Evolutionary conservation across 1,140 invertebrate species (phyloP).

Genomic region (Drosophila navojoa): DNA sequence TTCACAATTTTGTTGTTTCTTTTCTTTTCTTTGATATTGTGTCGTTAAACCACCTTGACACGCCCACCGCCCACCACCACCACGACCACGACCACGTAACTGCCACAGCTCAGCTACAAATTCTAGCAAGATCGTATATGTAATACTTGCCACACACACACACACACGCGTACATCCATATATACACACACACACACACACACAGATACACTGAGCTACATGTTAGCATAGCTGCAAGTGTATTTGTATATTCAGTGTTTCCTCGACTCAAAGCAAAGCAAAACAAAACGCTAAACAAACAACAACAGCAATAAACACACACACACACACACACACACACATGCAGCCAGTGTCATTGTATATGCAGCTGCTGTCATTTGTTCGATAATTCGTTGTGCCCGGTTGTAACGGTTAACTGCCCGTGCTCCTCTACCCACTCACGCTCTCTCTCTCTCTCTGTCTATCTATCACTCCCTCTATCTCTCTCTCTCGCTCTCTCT

Average conservation of each 20-base stretch:
- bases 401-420: constrained; percentile 36
- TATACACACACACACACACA: constrained; percentile 2
- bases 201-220: neutral
- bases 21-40: constrained; percentile 52
- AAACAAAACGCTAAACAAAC: constrained; percentile 2
- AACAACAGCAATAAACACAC: constrained; percentile 17
- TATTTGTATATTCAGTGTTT: constrained; percentile 34
- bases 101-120: constrained; percentile 43
- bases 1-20: constrained; percentile 50
- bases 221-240: constrained; percentile 21
- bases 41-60: constrained; percentile 50
- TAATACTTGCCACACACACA: constrained; percentile 4
- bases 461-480: neutral
- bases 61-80: constrained; percentile 43
- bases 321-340: constrained; percentile 9
- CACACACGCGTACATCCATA: neutral
- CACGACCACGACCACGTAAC: constrained; percentile 44
- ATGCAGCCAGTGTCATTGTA: neutral
- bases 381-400: constrained; percentile 39
- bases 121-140: constrained; percentile 28
- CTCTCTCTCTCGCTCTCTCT: neutral
- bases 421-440: neutral
- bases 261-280: constrained; percentile 14
- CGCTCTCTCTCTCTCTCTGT: too few relatives aligned
- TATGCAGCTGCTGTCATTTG: constrained; percentile 29